Evolutionary conservation across 2,888 invertebrate species (phyloP).

Genomic region (Mantis religiosa): DNA sequence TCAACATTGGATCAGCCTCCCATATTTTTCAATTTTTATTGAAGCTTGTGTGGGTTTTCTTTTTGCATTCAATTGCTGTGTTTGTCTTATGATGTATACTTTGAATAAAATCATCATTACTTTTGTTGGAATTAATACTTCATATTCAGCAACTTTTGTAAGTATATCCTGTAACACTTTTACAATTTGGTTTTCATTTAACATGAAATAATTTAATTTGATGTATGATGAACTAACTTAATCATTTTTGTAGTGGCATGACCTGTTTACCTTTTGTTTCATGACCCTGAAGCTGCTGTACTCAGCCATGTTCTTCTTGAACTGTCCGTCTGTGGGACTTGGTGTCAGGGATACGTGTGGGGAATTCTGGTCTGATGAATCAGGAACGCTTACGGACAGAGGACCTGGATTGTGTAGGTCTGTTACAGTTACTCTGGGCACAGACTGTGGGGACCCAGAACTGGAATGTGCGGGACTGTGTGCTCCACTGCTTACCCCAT

Average conservation of each 20-base stretch:
- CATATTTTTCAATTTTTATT: no score
- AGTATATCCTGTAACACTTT: no score
- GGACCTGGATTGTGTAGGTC: neutral
- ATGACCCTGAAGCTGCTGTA: conserved; percentile 43
- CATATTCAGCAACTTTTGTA: no score
- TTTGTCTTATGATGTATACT: no score
- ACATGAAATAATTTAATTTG: no score
- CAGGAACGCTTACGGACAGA: conserved; percentile 3
- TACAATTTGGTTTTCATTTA: no score
- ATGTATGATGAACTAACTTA: neutral
- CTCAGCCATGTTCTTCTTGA: conserved; percentile 39
- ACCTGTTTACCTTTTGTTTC: conserved; percentile 46
- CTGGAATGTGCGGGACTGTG: conserved; percentile 3
- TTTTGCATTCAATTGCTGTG: no score
- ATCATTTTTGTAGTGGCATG: neutral
- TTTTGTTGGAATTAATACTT: no score
- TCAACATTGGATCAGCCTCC: no score
- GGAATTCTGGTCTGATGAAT: neutral
- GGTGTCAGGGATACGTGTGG: neutral
- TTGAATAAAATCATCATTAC: no score
- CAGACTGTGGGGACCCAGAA: conserved; percentile 19
- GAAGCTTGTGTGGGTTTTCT: no score
- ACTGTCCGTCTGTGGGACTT: conserved; percentile 12
- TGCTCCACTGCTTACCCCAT: neutral
- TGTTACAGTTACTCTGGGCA: conserved; percentile 22